phyloP scores from a whole-genome alignment of 2,888 invertebrate species.

The Idaea straminata region DNA sequence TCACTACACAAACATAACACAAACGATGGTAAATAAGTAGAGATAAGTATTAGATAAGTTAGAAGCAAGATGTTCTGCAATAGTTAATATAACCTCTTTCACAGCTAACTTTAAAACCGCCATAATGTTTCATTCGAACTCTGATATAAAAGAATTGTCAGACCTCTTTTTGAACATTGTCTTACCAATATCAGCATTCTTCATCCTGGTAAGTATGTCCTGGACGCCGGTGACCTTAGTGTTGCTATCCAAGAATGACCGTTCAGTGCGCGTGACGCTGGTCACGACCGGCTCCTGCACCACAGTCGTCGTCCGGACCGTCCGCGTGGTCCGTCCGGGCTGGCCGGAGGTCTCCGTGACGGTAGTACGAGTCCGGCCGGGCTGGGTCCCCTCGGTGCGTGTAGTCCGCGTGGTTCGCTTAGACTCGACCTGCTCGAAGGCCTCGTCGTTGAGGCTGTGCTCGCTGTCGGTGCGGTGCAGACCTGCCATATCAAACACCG shows the following conservation, averaged over 20 bases:
- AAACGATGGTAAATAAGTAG: neutral
- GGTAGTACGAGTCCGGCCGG: conserved; percentile 15
- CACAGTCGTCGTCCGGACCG: conserved; percentile 26
- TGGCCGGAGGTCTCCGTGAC: conserved; percentile 17
- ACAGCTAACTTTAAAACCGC: too few relatives aligned
- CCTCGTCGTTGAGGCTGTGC: conserved; percentile 64
- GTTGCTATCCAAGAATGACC: conserved; percentile 86
- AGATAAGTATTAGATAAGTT: too few relatives aligned
- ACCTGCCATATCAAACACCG: conserved; percentile 35
- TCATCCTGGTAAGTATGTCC: conserved; percentile 89
- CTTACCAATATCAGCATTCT: conserved; percentile 85
- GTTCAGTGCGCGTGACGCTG: conserved; percentile 35
- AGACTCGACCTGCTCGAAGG: conserved; percentile 28
- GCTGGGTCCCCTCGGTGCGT: conserved; percentile 23
- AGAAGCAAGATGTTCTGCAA: too few relatives aligned
- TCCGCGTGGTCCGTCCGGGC: conserved; percentile 13
- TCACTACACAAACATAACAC: conserved; percentile 60
- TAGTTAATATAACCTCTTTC: too few relatives aligned
- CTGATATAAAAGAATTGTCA: neutral
- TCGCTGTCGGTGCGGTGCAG: conserved; percentile 65
- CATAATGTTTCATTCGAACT: too few relatives aligned
- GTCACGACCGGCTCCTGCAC: conserved; percentile 20
- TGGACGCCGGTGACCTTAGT: conserved; percentile 86
- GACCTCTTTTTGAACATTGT: neutral
- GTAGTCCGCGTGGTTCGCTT: conserved; percentile 40